Base-by-base conservation (phyloP, 2,113 vertebrate genomes). In the Australoheros scitulus region DNA sequence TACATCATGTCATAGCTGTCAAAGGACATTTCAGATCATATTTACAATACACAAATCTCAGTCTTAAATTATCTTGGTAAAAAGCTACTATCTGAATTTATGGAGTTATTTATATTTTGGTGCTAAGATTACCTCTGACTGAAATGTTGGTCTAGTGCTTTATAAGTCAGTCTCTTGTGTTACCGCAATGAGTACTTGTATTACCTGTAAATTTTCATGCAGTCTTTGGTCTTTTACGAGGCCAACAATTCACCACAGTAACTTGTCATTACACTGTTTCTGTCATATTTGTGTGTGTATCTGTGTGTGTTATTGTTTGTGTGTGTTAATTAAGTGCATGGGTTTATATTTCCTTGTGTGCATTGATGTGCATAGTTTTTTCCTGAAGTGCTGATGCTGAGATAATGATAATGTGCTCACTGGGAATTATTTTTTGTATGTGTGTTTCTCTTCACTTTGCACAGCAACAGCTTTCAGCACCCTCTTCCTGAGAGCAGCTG, bases 401-500 rank as follows among this genome's bases (percentile, higher is more conserved):
- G 70, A 86, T 88, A 77, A 86, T 88, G 47, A 88, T 79, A 68
- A 58, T 68, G 26, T 56, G 50, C 82, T 76, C 38, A 43, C 22
- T 34, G 32, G 22, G 38, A 81, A 29, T 70, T 29, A 20, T 32
- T 70, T 52, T 70, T 64, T 52, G 56, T 65, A 50, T 79, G 59
- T 84, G 47, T 80, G 22, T 76, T 76, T 34, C 50, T 80, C 24
- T 65, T 60, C 57, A 79, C 50, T 17, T 77, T 81, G 65, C 81
- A 83, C 74, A 79, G 60, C 6, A 43, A 29, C 77, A 81, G 43
- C 63, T 88, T 87, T 86, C 70, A 89, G 72, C 77, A 84, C 58
- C 80, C 78, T 81, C 75, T 84, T 70, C 77, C 79, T 88, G 75
- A 90, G 61, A 85, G 80, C 75, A 88, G 87, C 77, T 89, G 75